These are phyloP conservation scores for Ophraella communa DNA, from an alignment of 2,888 invertebrate genomes.

Conservation along the genomic window DNA sequence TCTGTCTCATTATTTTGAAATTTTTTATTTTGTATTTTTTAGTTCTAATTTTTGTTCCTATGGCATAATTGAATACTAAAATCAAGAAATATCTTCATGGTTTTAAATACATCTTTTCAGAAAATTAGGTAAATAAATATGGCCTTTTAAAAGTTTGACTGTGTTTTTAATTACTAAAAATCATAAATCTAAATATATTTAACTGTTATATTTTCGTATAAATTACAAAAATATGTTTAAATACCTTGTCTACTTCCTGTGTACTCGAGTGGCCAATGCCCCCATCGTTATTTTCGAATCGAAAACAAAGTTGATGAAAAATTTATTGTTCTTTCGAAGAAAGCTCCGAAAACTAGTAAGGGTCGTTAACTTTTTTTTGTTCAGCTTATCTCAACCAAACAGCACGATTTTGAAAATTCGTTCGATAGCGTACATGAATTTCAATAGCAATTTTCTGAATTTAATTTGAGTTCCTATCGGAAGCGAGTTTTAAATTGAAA, in stretches of 20 bases:
- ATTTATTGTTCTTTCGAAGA: neutral
- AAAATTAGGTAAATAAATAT: no score
- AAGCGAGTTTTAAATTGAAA: neutral
- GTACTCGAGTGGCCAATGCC: neutral
- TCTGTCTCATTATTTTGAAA: no score
- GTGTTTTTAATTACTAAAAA: neutral
- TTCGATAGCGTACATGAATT: neutral
- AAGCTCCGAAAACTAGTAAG: neutral
- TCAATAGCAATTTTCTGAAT: neutral
- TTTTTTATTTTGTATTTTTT: no score
- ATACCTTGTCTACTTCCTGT: slow-evolving; percentile 2
- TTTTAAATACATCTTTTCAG: no score
- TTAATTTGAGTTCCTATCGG: neutral
- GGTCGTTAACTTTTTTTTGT: neutral
- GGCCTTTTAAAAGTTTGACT: no score
- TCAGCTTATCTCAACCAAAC: neutral
- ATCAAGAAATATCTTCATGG: no score
- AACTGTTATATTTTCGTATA: neutral
- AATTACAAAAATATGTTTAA: neutral
- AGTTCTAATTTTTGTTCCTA: no score
- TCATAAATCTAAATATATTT: neutral
- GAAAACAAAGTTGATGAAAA: neutral
- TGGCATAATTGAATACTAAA: no score
- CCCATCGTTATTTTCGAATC: neutral
- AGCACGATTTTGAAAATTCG: neutral